phyloP scores from a whole-genome alignment of 1,140 invertebrate species.

The Coelopa frigida region DNA sequence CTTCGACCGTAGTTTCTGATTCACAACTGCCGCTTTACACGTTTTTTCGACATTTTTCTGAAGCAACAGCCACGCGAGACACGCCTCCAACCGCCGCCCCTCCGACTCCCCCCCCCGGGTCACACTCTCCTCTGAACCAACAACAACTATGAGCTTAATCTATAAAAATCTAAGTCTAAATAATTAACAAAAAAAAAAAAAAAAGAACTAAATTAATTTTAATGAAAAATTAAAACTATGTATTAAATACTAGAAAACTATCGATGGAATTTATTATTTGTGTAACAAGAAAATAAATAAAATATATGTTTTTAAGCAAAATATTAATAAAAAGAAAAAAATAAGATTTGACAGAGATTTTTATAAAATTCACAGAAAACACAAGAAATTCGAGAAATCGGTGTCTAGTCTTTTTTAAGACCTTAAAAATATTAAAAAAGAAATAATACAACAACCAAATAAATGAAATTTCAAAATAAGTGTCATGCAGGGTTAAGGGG shows the following conservation, averaged over 20 bases:
- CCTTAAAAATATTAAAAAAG: slow-evolving; percentile 35
- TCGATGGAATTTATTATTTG: slow-evolving; percentile 8
- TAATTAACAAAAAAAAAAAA: neutral
- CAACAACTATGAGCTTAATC: neutral
- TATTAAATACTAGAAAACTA: slow-evolving; percentile 1
- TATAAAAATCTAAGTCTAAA: neutral
- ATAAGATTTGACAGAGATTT: slow-evolving; percentile 12
- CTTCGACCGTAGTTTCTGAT: too few relatives aligned
- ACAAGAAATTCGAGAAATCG: slow-evolving; percentile 14
- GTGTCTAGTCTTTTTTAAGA: slow-evolving; percentile 42
- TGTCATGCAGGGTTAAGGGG: too few relatives aligned
- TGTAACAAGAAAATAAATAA: neutral
- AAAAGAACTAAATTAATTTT: slow-evolving; percentile 7
- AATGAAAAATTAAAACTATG: slow-evolving; percentile 2
- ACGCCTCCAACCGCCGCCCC: too few relatives aligned
- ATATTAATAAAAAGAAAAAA: slow-evolving; percentile 6
- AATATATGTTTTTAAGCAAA: slow-evolving; percentile 10
- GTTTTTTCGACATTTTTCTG: too few relatives aligned
- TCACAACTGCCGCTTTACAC: too few relatives aligned
- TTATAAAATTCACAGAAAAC: slow-evolving; percentile 1
- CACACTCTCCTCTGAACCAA: too few relatives aligned
- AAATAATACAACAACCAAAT: slow-evolving; percentile 14
- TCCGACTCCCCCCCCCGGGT: too few relatives aligned
- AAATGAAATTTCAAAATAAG: too few relatives aligned
- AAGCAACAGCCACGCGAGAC: too few relatives aligned